Percentiles rank a stretch among this genome's conserved stretches.
Conservation (phyloP, 2,797 vertebrate genomes). For the Falco peregrinus region DNA sequence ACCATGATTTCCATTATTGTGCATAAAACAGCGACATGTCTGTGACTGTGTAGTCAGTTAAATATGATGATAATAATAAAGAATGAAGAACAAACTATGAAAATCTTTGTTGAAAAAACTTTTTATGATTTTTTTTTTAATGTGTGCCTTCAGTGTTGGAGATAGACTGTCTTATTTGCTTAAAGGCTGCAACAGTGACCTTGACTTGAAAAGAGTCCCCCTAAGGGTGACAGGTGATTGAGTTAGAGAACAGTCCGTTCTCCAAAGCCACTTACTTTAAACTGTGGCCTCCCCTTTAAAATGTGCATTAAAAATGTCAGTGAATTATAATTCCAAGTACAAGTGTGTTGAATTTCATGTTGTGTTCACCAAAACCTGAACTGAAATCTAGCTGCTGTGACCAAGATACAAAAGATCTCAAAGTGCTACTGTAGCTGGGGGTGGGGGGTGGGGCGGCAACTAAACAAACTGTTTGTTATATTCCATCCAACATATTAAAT, state of each 20-base stretch:
- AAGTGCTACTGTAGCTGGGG: neutral
- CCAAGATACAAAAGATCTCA: neutral
- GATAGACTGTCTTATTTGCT: neutral
- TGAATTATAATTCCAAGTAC: neutral
- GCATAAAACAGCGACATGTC: neutral
- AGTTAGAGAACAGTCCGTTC: neutral
- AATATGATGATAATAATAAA: neutral
- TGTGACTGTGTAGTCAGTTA: neutral
- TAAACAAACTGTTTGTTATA: neutral
- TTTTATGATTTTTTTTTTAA: neutral
- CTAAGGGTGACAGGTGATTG: neutral
- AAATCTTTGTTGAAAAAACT: neutral
- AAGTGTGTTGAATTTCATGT: neutral
- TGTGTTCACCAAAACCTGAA: neutral
- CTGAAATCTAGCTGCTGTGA: neutral
- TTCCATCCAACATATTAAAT: slow-evolving; percentile 21
- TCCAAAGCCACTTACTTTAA: neutral
- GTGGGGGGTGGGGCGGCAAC: neutral
- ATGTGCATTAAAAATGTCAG: neutral
- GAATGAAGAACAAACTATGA: neutral
- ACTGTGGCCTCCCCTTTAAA: neutral
- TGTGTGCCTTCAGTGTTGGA: neutral
- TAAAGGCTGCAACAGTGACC: neutral
- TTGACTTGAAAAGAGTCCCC: neutral
- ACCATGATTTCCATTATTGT: neutral